phyloP scores from a whole-genome alignment of 2,113 vertebrate genomes.

The Forbesichthys papilliferus region DNA sequence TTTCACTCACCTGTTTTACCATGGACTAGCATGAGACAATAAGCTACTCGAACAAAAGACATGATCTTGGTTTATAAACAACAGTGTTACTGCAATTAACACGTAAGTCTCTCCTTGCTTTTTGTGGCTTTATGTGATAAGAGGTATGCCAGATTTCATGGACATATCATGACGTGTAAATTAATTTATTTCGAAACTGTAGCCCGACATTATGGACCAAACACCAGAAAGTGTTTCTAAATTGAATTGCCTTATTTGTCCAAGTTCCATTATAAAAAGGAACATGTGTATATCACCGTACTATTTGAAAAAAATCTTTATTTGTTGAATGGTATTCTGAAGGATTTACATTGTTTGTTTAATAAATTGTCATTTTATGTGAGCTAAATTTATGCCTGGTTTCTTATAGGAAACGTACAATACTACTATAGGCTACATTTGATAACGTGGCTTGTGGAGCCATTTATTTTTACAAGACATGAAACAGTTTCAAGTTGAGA shows the following conservation, averaged over 20 bases:
- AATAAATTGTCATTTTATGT: constrained; percentile 96
- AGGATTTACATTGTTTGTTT: constrained; percentile 97
- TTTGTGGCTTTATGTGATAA: constrained; percentile 75
- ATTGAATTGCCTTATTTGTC: constrained; percentile 87
- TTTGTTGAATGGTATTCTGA: constrained; percentile 92
- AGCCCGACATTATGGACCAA: constrained; percentile 96
- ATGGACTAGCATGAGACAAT: constrained; percentile 77
- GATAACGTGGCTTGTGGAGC: constrained; percentile 10
- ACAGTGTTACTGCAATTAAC: constrained; percentile 96
- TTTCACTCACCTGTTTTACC: constrained; percentile 40
- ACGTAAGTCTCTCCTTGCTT: constrained; percentile 93
- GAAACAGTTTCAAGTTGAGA: not conserved
- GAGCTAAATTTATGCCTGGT: constrained; percentile 88
- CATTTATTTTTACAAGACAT: constrained; percentile 3
- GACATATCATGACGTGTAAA: constrained; percentile 95
- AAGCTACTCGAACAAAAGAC: constrained; percentile 66
- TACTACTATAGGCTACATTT: too few relatives aligned
- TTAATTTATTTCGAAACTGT: constrained; percentile 99
- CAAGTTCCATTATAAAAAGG: constrained; percentile 89
- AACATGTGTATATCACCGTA: constrained; percentile 94
- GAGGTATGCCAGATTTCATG: constrained; percentile 80
- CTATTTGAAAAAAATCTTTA: constrained; percentile 86
- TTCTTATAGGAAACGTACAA: constrained; percentile 64
- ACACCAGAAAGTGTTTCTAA: constrained; percentile 91
- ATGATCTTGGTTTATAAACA: constrained; percentile 88